Evolutionary conservation across 2,113 vertebrate species (phyloP).

Genomic region (Pangasianodon hypophthalmus): DNA sequence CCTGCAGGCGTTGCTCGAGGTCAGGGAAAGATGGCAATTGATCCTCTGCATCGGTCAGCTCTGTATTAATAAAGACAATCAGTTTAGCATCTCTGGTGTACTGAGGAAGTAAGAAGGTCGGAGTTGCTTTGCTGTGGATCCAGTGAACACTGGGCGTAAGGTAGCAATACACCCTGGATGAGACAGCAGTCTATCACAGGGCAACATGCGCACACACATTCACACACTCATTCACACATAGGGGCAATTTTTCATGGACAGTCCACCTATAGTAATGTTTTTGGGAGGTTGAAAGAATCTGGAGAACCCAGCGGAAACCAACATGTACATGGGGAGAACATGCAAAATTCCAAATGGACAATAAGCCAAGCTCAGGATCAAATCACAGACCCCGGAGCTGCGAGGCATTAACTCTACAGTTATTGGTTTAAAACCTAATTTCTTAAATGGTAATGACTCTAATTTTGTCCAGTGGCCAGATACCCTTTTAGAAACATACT

Average conservation of each 20-base stretch:
- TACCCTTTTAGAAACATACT: conserved; percentile 15
- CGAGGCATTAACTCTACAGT: neutral
- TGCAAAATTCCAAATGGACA: neutral
- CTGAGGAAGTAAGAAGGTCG: neutral
- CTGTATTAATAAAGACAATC: conserved; percentile 63
- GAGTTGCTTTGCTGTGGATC: neutral
- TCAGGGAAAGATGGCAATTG: conserved; percentile 77
- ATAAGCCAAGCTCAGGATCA: neutral
- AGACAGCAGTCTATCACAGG: neutral
- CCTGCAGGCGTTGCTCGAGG: conserved; percentile 85
- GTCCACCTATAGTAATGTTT: neutral
- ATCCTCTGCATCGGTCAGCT: conserved; percentile 75
- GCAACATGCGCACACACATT: neutral
- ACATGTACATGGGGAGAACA: neutral
- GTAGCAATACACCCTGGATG: neutral
- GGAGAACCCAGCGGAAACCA: neutral
- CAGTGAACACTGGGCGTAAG: neutral
- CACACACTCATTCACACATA: neutral
- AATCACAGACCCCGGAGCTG: neutral
- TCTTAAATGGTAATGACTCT: conserved; percentile 2
- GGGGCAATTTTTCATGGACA: neutral
- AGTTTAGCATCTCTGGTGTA: conserved; percentile 6
- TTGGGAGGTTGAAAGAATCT: neutral
- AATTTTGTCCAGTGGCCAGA: neutral
- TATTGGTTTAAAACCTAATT: neutral